A percentile compares a stretch with the other conserved stretches of the same genome.
These are phyloP conservation scores for Azemiops feae DNA, from an alignment of 2,113 vertebrate genomes.

Conservation along the genomic window DNA sequence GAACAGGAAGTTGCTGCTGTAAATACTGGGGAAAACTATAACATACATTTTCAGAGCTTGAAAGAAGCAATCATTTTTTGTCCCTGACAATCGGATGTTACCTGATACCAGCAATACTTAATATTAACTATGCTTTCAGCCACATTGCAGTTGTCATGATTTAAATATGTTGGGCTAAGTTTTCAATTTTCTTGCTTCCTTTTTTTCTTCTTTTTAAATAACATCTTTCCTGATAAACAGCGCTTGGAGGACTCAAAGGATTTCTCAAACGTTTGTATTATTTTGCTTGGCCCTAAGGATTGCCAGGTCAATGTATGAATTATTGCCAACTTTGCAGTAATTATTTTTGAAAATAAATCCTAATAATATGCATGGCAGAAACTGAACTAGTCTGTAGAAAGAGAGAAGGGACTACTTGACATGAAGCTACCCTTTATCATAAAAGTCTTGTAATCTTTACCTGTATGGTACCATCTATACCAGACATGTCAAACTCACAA, in stretches of 20 bases:
- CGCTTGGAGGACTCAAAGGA: neutral
- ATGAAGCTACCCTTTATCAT: neutral
- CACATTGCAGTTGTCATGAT: neutral
- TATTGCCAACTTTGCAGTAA: neutral
- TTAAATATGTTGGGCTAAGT: neutral
- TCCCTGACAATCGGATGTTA: neutral
- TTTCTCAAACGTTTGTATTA: neutral
- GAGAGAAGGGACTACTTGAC: neutral
- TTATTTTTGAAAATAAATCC: neutral
- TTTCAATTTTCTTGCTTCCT: neutral
- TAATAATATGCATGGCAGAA: neutral
- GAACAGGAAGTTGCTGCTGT: neutral
- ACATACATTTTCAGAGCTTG: too few relatives aligned
- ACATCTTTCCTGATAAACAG: neutral
- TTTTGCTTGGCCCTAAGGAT: neutral
- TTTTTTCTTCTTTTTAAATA: neutral
- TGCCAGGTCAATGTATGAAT: neutral
- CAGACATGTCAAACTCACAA: too few relatives aligned
- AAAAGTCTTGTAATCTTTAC: neutral
- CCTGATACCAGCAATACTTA: neutral
- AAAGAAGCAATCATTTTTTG: neutral
- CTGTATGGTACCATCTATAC: too few relatives aligned
- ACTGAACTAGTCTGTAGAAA: neutral
- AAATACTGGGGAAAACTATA: neutral
- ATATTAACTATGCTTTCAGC: neutral